Conservation (phyloP, 1,140 invertebrate genomes). For the Teleogryllus occipitalis region DNA sequence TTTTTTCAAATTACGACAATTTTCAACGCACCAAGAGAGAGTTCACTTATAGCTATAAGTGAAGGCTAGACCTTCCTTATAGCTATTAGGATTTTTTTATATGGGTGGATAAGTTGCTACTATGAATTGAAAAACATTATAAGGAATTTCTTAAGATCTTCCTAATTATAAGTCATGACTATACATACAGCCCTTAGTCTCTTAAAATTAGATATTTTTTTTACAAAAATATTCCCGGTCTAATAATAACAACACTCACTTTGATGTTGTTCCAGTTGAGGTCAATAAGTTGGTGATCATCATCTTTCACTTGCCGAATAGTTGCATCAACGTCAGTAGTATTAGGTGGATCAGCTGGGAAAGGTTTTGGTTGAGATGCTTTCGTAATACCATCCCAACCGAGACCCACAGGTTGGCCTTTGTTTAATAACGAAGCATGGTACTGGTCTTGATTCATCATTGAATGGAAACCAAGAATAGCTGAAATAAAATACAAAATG, state of each 20-base stretch:
- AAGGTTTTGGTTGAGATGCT: slow-evolving; percentile 82
- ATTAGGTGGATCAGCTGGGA: slow-evolving; percentile 88
- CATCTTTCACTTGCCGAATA: slow-evolving; percentile 76
- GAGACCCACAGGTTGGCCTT: slow-evolving; percentile 75
- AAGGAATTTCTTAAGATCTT: too few species aligned
- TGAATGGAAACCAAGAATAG: slow-evolving; percentile 97
- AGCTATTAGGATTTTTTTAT: too few species aligned
- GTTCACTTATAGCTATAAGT: too few species aligned
- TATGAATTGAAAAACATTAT: too few species aligned
- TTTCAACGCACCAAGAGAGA: too few species aligned
- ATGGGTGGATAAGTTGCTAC: too few species aligned
- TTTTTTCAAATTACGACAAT: too few species aligned
- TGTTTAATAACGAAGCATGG: slow-evolving; percentile 88
- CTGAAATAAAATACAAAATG: slow-evolving; percentile 41
- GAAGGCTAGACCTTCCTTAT: too few species aligned
- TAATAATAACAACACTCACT: slow-evolving; percentile 39
- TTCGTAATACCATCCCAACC: slow-evolving; percentile 92
- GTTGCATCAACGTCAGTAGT: slow-evolving; percentile 86
- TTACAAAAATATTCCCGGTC: neutral
- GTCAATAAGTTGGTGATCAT: slow-evolving; percentile 78
- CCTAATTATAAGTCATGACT: too few species aligned
- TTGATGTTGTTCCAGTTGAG: slow-evolving; percentile 98
- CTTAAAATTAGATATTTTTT: too few species aligned
- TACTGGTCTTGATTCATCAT: slow-evolving; percentile 99
- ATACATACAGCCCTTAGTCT: too few species aligned